These are phyloP conservation scores for Parus major DNA, from an alignment of 2,113 vertebrate species.

Conservation along the genomic window DNA sequence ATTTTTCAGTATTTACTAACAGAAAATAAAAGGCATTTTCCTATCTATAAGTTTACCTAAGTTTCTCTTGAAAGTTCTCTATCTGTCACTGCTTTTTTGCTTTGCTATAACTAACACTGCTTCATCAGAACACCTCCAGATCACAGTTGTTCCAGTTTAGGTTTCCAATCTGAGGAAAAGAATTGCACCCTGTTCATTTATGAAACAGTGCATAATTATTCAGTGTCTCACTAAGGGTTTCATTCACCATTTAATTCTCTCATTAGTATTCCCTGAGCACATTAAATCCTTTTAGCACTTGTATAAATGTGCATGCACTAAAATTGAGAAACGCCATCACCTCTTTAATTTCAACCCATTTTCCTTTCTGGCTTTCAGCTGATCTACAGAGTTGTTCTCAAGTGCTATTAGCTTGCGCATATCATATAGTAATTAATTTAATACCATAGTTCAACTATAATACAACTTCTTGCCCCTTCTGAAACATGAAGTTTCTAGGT, in stretches of 20 bases:
- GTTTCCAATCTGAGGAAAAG: neutral
- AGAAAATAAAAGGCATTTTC: neutral
- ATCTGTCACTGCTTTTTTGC: neutral
- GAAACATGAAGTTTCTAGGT: neutral
- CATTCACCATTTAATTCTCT: neutral
- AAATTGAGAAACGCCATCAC: neutral
- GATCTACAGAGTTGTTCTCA: neutral
- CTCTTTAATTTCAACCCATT: neutral
- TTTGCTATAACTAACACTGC: neutral
- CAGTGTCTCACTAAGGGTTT: neutral
- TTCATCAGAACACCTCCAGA: neutral
- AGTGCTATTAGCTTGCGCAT: neutral
- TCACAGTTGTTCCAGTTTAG: neutral
- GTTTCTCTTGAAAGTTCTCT: neutral
- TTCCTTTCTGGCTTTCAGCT: neutral
- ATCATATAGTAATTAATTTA: neutral
- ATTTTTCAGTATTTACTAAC: neutral
- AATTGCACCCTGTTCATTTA: neutral
- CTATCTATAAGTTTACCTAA: neutral
- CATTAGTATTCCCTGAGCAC: neutral
- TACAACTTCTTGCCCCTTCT: neutral
- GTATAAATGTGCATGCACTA: neutral
- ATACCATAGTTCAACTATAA: neutral
- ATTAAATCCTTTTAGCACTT: neutral
- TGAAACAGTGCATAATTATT: neutral